A percentile compares a stretch with the other conserved stretches of the same genome.
phyloP scores from a whole-genome alignment of 2,888 invertebrate species.

The Harpagoxenus sublaevis region DNA sequence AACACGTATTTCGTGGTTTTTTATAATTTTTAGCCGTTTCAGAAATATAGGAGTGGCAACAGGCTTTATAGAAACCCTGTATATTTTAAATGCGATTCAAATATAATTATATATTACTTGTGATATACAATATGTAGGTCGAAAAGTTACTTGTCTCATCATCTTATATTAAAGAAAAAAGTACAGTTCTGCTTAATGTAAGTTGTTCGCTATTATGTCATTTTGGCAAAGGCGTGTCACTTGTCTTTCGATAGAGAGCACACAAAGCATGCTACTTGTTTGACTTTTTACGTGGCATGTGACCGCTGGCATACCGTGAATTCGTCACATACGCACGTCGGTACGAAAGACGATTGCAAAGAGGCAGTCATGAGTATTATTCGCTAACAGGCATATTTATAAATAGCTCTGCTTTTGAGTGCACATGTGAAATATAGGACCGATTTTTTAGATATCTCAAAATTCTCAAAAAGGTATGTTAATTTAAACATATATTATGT shows the following conservation, averaged over 20 bases:
- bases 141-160: background rate
- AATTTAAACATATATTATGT: background rate
- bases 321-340: conserved; percentile 64
- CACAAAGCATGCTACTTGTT: conserved; percentile 56
- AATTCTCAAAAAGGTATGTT: background rate
- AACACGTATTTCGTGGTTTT: too few relatives aligned
- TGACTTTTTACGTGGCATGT: conserved; percentile 63
- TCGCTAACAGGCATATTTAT: background rate
- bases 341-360: conserved; percentile 34
- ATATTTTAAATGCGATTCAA: background rate
- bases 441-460: background rate
- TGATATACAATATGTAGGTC: background rate
- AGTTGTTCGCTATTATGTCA: background rate
- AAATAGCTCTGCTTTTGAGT: conserved; percentile 7
- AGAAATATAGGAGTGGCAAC: too few relatives aligned
- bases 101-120: background rate
- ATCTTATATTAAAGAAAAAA: background rate
- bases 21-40: too few relatives aligned
- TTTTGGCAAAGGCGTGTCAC: background rate
- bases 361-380: conserved; percentile 1
- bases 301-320: conserved; percentile 61
- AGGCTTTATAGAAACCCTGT: too few relatives aligned
- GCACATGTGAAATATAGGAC: background rate
- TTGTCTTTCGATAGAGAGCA: conserved; percentile 56
- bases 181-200: background rate